A percentile compares a stretch with the other conserved stretches of the same genome.
Conservation (phyloP, 2,113 vertebrate genomes). For the Psittacus erithacus region DNA sequence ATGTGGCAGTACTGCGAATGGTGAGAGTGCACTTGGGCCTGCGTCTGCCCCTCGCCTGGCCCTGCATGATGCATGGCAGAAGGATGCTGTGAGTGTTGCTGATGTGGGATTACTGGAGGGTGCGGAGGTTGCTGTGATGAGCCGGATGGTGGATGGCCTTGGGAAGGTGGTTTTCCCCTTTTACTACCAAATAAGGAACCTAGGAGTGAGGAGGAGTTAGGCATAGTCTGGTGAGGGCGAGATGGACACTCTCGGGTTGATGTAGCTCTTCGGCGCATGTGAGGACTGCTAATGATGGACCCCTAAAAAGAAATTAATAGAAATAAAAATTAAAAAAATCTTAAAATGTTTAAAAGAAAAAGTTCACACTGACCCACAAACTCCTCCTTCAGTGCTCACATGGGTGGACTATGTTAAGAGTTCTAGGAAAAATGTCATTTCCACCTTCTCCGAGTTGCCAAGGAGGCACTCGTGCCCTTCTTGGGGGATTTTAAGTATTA, state of each 20-base stretch:
- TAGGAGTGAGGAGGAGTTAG: slow-evolving; percentile 93
- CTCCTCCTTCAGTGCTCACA: slow-evolving; percentile 46
- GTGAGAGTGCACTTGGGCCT: slow-evolving; percentile 77
- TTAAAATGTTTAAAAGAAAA: slow-evolving; percentile 62
- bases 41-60: slow-evolving; percentile 76
- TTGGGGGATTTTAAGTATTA: neutral
- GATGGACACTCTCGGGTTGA: slow-evolving; percentile 92
- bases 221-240: slow-evolving; percentile 88
- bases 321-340: slow-evolving; percentile 80
- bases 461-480: neutral
- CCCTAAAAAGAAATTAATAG: slow-evolving; percentile 91
- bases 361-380: slow-evolving; percentile 69
- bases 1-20: slow-evolving; percentile 87
- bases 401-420: slow-evolving; percentile 1
- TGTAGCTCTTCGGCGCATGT: slow-evolving; percentile 89
- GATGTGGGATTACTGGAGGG: slow-evolving; percentile 80
- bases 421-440: neutral
- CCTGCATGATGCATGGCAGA: slow-evolving; percentile 80
- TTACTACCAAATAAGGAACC: slow-evolving; percentile 92
- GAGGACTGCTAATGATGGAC: slow-evolving; percentile 99
- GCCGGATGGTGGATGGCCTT: slow-evolving; percentile 75
- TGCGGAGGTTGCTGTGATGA: slow-evolving; percentile 75
- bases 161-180: slow-evolving; percentile 84
- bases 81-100: slow-evolving; percentile 73
- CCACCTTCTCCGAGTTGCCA: neutral